Evolutionary conservation across 2,113 vertebrate species (phyloP), one percentile per base, ranked within the genome.

Genomic region (Rhegmatorhina hoffmannsi): DNA sequence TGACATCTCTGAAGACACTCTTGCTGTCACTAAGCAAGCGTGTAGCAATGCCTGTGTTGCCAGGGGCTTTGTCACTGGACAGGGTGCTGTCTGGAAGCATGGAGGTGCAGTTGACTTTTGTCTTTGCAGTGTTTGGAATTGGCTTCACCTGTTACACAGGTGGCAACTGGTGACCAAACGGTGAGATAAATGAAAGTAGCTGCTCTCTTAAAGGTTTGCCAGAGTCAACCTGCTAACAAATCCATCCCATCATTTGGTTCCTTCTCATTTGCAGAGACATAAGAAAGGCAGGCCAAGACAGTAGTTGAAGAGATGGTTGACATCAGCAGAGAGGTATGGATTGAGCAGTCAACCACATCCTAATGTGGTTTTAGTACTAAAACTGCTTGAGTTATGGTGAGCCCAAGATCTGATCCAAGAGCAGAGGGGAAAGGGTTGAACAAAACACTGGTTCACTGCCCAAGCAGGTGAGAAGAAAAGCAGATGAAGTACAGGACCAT

Each of bases 171-270:
- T 59, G 56, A 34, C 78, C 79, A 53, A 84, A 83, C 36, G 11
- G 13, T 53, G 55, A 85, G 46, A 47, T 91, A 78, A 96, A 87
- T 58, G 67, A 89, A 92, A 90, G 79, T 55, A 87, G 58, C 17
- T 7, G 3, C 49, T 66, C 17, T 82, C 25, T 50, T 87, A 58
- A 95, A n/a, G 21, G 10, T 43, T 91, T 95, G 74, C 84, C 40
- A 73, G 53, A 64, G 21, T 68, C 34, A 75, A 1, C 16, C 7
- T 38, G 31, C 36, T 82, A 58, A 62, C 6, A 89, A 87, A 76
- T 72, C 19, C n/a, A 28, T 87, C 20, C 19, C n/a, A 28, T 87
- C 20, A 43, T 82, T 62, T 79, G 6, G 5, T 73, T 92, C 70
- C 43, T 82, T 84, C 50, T 56, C 29, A 24, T 85, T 72, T 89